Conservation (phyloP, 2,888 invertebrate genomes). For the Drosophila hamatofila region DNA sequence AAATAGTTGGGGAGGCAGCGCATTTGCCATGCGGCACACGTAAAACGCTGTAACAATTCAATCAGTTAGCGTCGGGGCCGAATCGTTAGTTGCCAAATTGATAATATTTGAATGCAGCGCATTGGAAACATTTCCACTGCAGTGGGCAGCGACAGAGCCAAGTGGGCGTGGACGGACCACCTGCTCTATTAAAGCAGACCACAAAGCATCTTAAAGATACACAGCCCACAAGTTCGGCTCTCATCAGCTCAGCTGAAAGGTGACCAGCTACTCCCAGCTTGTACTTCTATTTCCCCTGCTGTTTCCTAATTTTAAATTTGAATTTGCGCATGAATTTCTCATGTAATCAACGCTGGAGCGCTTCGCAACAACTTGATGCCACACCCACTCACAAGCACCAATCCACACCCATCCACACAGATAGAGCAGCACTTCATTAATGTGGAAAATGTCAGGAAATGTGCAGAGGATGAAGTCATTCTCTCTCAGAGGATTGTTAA, state of each 20-base stretch:
- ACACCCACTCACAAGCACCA: not conserved
- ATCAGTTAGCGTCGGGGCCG: conserved; percentile 79
- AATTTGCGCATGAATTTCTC: conserved; percentile 79
- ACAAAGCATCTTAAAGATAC: conserved; percentile 21
- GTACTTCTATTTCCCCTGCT: conserved; percentile 21
- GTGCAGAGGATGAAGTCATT: conserved; percentile 41
- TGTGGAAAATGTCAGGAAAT: conserved; percentile 56
- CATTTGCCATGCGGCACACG: conserved; percentile 79
- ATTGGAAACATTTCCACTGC: conserved; percentile 71
- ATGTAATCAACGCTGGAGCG: conserved; percentile 70
- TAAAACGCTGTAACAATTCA: conserved; percentile 84
- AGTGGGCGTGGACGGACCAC: conserved; percentile 11
- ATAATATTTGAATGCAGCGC: conserved; percentile 82
- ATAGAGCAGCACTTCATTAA: conserved; percentile 75
- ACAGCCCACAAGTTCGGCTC: conserved; percentile 3
- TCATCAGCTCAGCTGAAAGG: conserved; percentile 37
- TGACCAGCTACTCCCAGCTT: conserved; percentile 10
- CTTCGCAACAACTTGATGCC: conserved; percentile 34
- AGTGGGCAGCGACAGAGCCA: conserved; percentile 44
- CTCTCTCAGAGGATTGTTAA: conserved; percentile 72
- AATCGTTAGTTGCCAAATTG: conserved; percentile 71
- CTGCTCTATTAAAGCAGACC: conserved; percentile 16
- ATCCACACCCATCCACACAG: conserved; percentile 21
- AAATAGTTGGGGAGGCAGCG: conserved; percentile 28
- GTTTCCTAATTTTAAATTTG: conserved; percentile 62